phyloP scores from a whole-genome alignment of 2,888 invertebrate species.

The Epirrhoe tristata region DNA sequence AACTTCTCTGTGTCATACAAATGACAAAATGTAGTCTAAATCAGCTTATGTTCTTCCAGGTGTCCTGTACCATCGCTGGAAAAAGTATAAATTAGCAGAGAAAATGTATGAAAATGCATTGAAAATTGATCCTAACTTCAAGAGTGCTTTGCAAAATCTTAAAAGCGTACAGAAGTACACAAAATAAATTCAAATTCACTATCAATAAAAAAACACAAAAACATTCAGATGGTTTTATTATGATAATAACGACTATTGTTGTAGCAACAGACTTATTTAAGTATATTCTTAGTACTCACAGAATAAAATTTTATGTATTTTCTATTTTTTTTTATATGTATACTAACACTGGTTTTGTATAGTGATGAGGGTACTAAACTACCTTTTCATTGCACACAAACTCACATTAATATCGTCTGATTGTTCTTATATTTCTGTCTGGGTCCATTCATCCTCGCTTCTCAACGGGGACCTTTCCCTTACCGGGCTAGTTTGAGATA shows the following conservation, averaged over 20 bases:
- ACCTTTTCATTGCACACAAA: not conserved
- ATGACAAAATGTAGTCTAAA: not conserved
- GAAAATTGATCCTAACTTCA: constrained; percentile 88
- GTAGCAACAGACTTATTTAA: not conserved
- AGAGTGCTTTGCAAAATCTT: constrained; percentile 90
- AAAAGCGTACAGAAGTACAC: constrained; percentile 47
- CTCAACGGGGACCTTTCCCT: constrained; percentile 25
- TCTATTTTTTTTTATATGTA: not conserved
- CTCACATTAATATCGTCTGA: not conserved
- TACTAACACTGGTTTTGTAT: not conserved
- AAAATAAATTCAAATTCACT: constrained; percentile 6
- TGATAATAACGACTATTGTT: constrained; percentile 15
- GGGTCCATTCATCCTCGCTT: constrained; percentile 2
- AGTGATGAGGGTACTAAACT: not conserved
- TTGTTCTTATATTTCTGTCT: constrained; percentile 6
- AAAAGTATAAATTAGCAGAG: constrained; percentile 90
- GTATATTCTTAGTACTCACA: not conserved
- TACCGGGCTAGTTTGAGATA: constrained; percentile 14
- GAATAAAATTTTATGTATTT: not conserved
- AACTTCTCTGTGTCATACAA: not conserved
- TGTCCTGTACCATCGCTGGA: constrained; percentile 97
- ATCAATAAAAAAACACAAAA: constrained; percentile 3
- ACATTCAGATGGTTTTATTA: constrained; percentile 29
- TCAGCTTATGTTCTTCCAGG: constrained; percentile 78
- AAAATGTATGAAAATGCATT: constrained; percentile 91